Conservation (phyloP, 2,113 vertebrate genomes). For the Colinus virginianus region DNA sequence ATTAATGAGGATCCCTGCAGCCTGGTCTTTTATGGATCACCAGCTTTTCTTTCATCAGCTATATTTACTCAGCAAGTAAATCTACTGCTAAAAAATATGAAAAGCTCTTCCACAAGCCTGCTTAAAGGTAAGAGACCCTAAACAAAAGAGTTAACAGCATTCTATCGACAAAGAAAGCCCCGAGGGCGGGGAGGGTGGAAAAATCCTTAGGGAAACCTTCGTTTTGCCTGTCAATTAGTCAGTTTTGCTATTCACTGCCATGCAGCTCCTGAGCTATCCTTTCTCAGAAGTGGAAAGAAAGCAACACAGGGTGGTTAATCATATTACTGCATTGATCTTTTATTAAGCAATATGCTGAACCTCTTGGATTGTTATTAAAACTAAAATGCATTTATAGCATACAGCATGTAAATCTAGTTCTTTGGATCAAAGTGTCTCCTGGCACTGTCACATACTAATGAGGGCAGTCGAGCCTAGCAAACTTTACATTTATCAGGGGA, state of each 20-base stretch:
- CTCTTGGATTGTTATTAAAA: slow-evolving; percentile 54
- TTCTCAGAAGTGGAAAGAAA: slow-evolving; percentile 52
- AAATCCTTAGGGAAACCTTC: slow-evolving; percentile 33
- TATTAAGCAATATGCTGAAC: slow-evolving; percentile 62
- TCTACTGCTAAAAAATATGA: slow-evolving; percentile 68
- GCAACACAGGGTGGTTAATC: slow-evolving; percentile 46
- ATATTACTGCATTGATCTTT: slow-evolving; percentile 54
- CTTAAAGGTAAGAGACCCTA: slow-evolving; percentile 70
- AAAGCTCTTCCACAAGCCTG: slow-evolving; percentile 62
- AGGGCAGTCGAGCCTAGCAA: slow-evolving; percentile 14
- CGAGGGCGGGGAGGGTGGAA: not conserved
- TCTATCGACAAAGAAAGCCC: slow-evolving; percentile 61
- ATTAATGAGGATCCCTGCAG: slow-evolving; percentile 82
- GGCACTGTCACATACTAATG: slow-evolving; percentile 8
- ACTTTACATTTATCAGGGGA: slow-evolving; percentile 22
- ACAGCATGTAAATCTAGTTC: slow-evolving; percentile 7
- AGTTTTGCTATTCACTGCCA: slow-evolving; percentile 47
- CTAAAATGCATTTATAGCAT: slow-evolving; percentile 31
- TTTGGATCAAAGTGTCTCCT: slow-evolving; percentile 44
- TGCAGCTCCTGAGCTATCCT: slow-evolving; percentile 19
- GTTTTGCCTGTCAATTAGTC: slow-evolving; percentile 56
- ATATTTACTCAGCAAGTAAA: slow-evolving; percentile 76
- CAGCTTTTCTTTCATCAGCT: slow-evolving; percentile 77
- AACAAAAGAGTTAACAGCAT: slow-evolving; percentile 70
- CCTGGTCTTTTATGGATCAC: slow-evolving; percentile 77